Conservation (phyloP, 2,888 invertebrate species). For the Rotaria magnacalcarata region DNA sequence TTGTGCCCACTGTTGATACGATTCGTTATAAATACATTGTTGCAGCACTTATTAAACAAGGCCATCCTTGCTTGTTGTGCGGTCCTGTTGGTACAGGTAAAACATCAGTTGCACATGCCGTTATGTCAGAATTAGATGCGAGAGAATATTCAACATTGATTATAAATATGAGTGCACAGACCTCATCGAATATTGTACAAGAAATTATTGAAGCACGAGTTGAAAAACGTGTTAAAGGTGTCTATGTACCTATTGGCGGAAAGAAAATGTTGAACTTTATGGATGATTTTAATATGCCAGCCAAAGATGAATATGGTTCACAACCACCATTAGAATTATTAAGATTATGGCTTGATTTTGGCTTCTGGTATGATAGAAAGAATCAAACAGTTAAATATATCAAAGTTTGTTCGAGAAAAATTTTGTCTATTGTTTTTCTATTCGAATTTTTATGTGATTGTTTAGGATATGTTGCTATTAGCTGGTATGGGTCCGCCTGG, state of each 20-base stretch:
- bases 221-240: slow-evolving; percentile 79
- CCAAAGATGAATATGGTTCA: slow-evolving; percentile 78
- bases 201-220: slow-evolving; percentile 78
- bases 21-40: slow-evolving; percentile 75
- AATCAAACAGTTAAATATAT: slow-evolving; percentile 75
- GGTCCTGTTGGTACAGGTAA: slow-evolving; percentile 80
- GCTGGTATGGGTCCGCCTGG: slow-evolving; percentile 60
- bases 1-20: slow-evolving; percentile 81
- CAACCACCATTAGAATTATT: slow-evolving; percentile 81
- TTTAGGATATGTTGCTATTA: slow-evolving; percentile 62
- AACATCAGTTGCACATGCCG: slow-evolving; percentile 72
- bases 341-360: slow-evolving; percentile 79
- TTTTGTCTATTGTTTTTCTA: background rate
- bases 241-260: slow-evolving; percentile 73
- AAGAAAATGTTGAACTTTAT: slow-evolving; percentile 79
- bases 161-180: slow-evolving; percentile 82
- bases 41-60: slow-evolving; percentile 66
- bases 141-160: slow-evolving; percentile 67
- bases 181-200: slow-evolving; percentile 76
- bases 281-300: slow-evolving; percentile 89
- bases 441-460: slow-evolving; percentile 32
- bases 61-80: slow-evolving; percentile 71
- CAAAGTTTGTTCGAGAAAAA: slow-evolving; percentile 55
- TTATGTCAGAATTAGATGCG: slow-evolving; percentile 65
- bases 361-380: slow-evolving; percentile 78